phyloP scores from a whole-genome alignment of 1,140 invertebrate species.

The Wasmannia auropunctata region DNA sequence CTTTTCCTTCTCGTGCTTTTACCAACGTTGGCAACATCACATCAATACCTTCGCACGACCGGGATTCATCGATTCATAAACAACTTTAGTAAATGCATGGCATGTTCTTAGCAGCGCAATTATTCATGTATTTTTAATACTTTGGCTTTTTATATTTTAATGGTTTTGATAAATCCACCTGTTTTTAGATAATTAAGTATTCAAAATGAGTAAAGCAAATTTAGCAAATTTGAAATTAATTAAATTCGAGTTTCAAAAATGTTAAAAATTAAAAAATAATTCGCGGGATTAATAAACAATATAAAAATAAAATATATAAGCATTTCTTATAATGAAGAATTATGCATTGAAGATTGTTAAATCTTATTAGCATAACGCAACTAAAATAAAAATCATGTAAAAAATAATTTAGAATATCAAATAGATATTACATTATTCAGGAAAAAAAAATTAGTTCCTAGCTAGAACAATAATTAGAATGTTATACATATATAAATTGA shows the following conservation, averaged over 20 bases:
- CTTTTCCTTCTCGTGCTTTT: neutral
- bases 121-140: neutral
- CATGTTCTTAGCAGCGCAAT: neutral
- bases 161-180: neutral
- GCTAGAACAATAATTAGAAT: neutral
- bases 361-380: neutral
- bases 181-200: neutral
- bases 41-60: neutral
- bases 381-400: neutral
- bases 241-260: neutral
- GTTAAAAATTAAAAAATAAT: neutral
- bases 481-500: neutral
- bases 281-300: neutral
- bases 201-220: neutral
- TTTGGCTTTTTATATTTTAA: neutral
- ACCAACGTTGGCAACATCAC: neutral
- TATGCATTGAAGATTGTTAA: neutral
- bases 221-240: neutral
- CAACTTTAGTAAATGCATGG: neutral
- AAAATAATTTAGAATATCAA: slow-evolving; percentile 3
- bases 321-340: neutral
- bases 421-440: neutral
- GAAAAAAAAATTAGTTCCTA: neutral
- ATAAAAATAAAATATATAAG: neutral
- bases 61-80: neutral